Evolutionary conservation across 2,888 invertebrate species (phyloP).

Genomic region (Megaustenia siamemsis): DNA sequence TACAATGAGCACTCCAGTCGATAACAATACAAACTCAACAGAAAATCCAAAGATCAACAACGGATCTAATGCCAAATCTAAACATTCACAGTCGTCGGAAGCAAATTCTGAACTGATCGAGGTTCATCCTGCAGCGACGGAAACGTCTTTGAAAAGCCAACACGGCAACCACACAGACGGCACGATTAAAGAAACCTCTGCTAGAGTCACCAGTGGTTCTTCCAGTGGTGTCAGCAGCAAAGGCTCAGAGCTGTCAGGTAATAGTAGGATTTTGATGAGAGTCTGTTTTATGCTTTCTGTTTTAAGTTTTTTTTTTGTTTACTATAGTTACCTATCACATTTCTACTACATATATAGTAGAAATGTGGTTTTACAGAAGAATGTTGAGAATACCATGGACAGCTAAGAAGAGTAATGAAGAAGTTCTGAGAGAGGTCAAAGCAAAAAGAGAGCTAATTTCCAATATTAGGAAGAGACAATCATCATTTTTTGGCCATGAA

Average conservation of each 20-base stretch:
- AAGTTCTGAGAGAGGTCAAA: no score
- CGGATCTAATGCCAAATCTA: background rate
- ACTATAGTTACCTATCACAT: no score
- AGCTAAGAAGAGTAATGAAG: no score
- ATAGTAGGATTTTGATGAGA: background rate
- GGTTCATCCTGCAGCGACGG: background rate
- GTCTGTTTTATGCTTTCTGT: no score
- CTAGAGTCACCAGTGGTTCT: slow-evolving; percentile 46
- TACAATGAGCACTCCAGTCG: background rate
- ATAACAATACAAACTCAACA: background rate
- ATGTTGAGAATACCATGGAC: no score
- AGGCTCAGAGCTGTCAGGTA: slow-evolving; percentile 44
- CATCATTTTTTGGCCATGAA: no score
- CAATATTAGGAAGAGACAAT: no score
- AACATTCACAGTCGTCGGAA: background rate
- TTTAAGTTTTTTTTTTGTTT: no score
- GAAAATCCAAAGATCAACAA: background rate
- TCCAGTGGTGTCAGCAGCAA: slow-evolving; percentile 52
- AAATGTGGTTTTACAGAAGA: no score
- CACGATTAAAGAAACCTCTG: background rate
- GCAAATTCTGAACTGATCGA: slow-evolving; percentile 1
- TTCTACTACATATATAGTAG: no score
- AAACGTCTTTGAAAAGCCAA: background rate
- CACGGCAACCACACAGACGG: background rate
- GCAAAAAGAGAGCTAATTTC: no score